Evolutionary conservation across 2,888 invertebrate species (phyloP).

Genomic region (Cheilosia grossa): DNA sequence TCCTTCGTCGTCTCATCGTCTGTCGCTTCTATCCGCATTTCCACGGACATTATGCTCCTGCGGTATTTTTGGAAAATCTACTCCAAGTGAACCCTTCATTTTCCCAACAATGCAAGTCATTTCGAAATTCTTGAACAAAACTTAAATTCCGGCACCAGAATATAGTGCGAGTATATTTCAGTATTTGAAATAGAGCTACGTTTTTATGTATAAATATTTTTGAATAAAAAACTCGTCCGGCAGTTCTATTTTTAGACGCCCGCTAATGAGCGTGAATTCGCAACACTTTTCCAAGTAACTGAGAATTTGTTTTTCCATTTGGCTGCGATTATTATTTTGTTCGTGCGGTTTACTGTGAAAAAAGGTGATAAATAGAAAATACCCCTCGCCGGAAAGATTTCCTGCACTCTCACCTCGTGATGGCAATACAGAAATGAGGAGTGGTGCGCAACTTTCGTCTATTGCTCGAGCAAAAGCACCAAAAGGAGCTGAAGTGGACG

Average conservation of each 20-base stretch:
- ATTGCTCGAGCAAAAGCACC: constrained; percentile 40
- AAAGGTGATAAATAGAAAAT: constrained; percentile 32
- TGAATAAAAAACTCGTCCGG: constrained; percentile 40
- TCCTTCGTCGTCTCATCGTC: constrained; percentile 17
- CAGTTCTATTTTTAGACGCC: constrained; percentile 72
- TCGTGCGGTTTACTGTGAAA: constrained; percentile 38
- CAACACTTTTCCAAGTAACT: constrained; percentile 55
- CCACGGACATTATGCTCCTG: constrained; percentile 45
- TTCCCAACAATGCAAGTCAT: neutral
- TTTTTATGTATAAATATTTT: neutral
- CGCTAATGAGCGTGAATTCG: constrained; percentile 65
- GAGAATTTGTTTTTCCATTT: constrained; percentile 28
- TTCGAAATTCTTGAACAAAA: neutral
- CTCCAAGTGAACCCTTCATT: constrained; percentile 8
- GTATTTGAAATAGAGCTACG: constrained; percentile 7
- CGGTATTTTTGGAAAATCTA: constrained; percentile 21
- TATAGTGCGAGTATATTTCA: constrained; percentile 7
- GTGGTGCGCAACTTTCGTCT: constrained; percentile 55
- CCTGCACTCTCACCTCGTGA: constrained; percentile 49
- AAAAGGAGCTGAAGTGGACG: constrained; percentile 52
- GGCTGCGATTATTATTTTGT: constrained; percentile 31
- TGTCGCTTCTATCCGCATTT: constrained; percentile 50
- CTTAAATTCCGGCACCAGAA: constrained; percentile 5
- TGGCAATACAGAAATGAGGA: constrained; percentile 59
- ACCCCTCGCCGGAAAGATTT: constrained; percentile 34